Base-by-base conservation (phyloP, 1,140 invertebrate species). In the Musca domestica region DNA sequence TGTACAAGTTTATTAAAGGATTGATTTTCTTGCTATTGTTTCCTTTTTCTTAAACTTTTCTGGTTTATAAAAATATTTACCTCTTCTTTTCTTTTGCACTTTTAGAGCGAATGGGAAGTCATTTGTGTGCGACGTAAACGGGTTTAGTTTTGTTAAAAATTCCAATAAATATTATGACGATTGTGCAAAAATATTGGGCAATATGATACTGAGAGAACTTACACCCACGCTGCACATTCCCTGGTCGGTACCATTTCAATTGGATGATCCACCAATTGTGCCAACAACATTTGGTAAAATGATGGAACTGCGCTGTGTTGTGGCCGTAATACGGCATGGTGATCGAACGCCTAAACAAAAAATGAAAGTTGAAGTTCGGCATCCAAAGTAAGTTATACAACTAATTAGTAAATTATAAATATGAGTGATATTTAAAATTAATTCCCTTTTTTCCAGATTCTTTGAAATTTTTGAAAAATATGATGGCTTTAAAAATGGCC, bases 141-240 rank as follows among this genome's bases (percentile, higher is more conserved):
- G 98, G 2, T 99, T 99, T 83, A 98, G 95, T 80, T 99, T 99
- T 84, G 98, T 99, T 7, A 99, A 99, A 81, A 99, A 98, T 82
- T 99, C 97, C 0, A 96, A 95, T 78, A 99, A 99, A 81, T 99
- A 99, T 84, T 99, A 99, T 81, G 98, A 99, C 83, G 98, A 99
- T 81, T 99, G 96, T 83, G 95, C 97, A 6, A 97, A 98, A 83
- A 99, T 99, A 68, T 84, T 99, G 66, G 95, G 93, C 41, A 96
- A 97, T 76, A 88, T 88, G 87, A 97, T 98, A 56, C 83, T 98
- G 20, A 85, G 96, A 66, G 93, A 96, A 79, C 82, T 98, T 34
- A 96, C 96, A 10, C 96, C 96, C 0, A 95, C 95, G 17, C 83
- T 98, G 41, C 95, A 98, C 76, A 98, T 99, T 73, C 96, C 95